These are phyloP conservation scores for Chionomys nivalis DNA, from an alignment of 2,113 vertebrate genomes.

Conservation along the genomic window DNA sequence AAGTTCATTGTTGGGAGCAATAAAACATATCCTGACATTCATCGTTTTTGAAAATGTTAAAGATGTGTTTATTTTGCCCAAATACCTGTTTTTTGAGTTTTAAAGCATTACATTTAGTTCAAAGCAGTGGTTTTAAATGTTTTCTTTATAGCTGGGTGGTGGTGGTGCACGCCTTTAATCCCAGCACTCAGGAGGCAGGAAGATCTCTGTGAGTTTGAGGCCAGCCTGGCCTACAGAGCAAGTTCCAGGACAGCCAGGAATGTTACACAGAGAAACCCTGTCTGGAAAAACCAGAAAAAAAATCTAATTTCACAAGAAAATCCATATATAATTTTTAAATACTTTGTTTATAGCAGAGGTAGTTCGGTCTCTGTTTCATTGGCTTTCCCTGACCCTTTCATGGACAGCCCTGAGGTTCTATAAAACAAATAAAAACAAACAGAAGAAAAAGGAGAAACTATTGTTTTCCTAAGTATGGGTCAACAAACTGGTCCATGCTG, in stretches of 20 bases:
- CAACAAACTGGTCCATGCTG: not conserved
- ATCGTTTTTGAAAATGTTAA: constrained; percentile 59
- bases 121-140: constrained; percentile 32
- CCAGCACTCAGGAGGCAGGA: not conserved
- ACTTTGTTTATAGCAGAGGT: not conserved
- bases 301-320: constrained; percentile 40
- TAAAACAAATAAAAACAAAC: constrained; percentile 5
- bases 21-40: constrained; percentile 27
- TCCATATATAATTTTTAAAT: constrained; percentile 22
- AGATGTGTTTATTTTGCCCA: constrained; percentile 36
- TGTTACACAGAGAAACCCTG: not conserved
- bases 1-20: constrained; percentile 8
- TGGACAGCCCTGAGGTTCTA: not conserved
- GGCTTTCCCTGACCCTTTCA: not conserved
- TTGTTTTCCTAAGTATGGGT: not conserved
- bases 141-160: not conserved
- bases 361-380: not conserved
- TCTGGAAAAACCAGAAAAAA: not conserved
- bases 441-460: not conserved
- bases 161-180: not conserved
- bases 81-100: constrained; percentile 40
- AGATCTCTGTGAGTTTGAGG: not conserved
- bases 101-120: constrained; percentile 32
- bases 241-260: not conserved
- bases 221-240: not conserved